phyloP scores from a whole-genome alignment of 1,140 invertebrate genomes.

The Laupala kohalensis region DNA sequence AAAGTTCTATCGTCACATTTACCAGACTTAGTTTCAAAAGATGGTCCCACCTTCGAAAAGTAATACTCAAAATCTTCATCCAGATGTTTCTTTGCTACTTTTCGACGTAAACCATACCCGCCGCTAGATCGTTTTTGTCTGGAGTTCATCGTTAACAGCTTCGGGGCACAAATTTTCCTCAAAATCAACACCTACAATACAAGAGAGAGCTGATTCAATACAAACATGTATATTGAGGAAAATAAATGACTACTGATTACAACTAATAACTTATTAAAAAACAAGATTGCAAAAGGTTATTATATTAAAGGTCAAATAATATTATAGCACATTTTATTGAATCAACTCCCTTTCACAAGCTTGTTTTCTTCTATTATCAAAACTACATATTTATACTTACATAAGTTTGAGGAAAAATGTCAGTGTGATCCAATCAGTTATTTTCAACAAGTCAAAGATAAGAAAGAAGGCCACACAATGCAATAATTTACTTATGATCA shows the following conservation, averaged over 20 bases:
- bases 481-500: slow-evolving; percentile 10
- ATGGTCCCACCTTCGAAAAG: slow-evolving; percentile 11
- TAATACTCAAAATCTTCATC: slow-evolving; percentile 16
- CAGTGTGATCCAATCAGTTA: slow-evolving; percentile 2
- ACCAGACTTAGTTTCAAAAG: slow-evolving; percentile 1
- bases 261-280: not conserved
- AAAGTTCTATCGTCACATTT: not conserved
- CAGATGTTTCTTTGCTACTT: slow-evolving; percentile 12
- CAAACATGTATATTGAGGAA: not conserved
- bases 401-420: slow-evolving; percentile 12
- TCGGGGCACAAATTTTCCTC: not conserved
- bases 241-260: not conserved
- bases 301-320: not conserved
- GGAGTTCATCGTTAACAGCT: slow-evolving; percentile 10
- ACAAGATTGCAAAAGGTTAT: not conserved
- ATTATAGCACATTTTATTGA: not conserved
- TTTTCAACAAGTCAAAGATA: slow-evolving; percentile 11
- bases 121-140: slow-evolving; percentile 14
- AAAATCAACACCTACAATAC: slow-evolving; percentile 12
- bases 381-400: slow-evolving; percentile 10
- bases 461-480: slow-evolving; percentile 10
- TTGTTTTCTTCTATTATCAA: not conserved
- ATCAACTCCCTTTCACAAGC: slow-evolving; percentile 5
- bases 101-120: slow-evolving; percentile 14
- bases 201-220: slow-evolving; percentile 15